phyloP scores from a whole-genome alignment of 2,113 vertebrate species.

The Ophthalmolycus amberensis region DNA sequence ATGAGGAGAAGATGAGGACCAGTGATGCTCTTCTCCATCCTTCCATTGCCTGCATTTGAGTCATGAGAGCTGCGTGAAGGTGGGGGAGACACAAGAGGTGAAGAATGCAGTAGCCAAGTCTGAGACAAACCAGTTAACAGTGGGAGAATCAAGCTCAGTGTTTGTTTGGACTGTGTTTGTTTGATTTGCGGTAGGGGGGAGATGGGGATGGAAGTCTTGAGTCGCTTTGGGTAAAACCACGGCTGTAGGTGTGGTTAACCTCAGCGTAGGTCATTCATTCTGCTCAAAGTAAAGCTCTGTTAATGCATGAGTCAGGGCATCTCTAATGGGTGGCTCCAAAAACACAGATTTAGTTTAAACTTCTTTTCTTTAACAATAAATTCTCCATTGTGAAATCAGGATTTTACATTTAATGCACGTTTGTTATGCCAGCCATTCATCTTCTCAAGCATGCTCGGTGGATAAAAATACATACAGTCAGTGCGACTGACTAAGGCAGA shows the following conservation, averaged over 20 bases:
- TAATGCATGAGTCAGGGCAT: conserved; percentile 48
- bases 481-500: conserved; percentile 46
- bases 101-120: conserved; percentile 49
- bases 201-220: conserved; percentile 55
- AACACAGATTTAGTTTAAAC: conserved; percentile 34
- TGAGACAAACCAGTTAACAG: conserved; percentile 54
- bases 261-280: conserved; percentile 70
- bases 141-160: conserved; percentile 45
- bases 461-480: conserved; percentile 54
- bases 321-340: conserved; percentile 43
- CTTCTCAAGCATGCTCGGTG: conserved; percentile 12
- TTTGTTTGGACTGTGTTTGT: conserved; percentile 68
- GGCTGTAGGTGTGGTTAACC: conserved; percentile 79
- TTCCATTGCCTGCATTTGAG: conserved; percentile 35
- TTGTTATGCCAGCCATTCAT: conserved; percentile 50
- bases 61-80: conserved; percentile 34
- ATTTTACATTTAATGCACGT: conserved; percentile 35
- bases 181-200: conserved; percentile 61
- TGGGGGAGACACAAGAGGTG: conserved; percentile 29
- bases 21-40: conserved; percentile 37
- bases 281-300: conserved; percentile 58
- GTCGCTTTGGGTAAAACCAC: conserved; percentile 61
- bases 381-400: conserved; percentile 49
- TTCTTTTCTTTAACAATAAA: conserved; percentile 44
- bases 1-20: conserved; percentile 25